Conservation (phyloP, 1,140 invertebrate species). For the Drosophila ambigua region DNA sequence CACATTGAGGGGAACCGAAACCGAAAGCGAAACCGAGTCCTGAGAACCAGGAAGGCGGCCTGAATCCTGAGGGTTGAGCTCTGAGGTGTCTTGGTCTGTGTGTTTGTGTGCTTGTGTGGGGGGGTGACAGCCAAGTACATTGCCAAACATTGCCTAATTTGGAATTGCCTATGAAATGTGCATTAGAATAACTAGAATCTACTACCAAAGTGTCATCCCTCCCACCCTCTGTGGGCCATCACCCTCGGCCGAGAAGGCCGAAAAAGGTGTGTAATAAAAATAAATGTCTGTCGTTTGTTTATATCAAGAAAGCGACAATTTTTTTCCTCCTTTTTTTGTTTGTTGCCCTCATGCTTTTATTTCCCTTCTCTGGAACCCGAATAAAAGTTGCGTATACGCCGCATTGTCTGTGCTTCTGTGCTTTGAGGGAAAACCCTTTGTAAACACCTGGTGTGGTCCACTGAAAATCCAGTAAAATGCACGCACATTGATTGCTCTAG, state of each 20-base stretch:
- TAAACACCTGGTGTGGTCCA: conserved; percentile 48
- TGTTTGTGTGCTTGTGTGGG: not conserved
- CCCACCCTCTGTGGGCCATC: conserved; percentile 1
- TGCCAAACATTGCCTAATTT: conserved; percentile 83
- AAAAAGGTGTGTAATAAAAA: conserved; percentile 84
- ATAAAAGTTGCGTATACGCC: conserved; percentile 41
- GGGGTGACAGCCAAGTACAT: conserved; percentile 50
- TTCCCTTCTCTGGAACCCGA: not conserved
- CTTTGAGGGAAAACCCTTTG: conserved; percentile 36
- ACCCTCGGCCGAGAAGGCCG: conserved; percentile 16
- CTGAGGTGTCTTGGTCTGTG: not conserved
- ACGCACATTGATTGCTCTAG: no score
- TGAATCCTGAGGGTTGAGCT: no score
- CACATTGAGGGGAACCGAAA: no score
- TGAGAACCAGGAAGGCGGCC: no score
- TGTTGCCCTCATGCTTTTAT: not conserved
- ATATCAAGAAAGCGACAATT: conserved; percentile 78
- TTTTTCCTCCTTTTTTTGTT: not conserved
- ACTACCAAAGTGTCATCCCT: conserved; percentile 46
- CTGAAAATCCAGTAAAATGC: conserved; percentile 20
- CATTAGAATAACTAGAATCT: conserved; percentile 83
- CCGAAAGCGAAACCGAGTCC: no score
- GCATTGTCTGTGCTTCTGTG: conserved; percentile 10
- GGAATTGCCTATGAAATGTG: conserved; percentile 83
- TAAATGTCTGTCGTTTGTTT: conserved; percentile 84